Conservation (phyloP, 2,113 vertebrate species). For the Leptocoma aspasia region DNA sequence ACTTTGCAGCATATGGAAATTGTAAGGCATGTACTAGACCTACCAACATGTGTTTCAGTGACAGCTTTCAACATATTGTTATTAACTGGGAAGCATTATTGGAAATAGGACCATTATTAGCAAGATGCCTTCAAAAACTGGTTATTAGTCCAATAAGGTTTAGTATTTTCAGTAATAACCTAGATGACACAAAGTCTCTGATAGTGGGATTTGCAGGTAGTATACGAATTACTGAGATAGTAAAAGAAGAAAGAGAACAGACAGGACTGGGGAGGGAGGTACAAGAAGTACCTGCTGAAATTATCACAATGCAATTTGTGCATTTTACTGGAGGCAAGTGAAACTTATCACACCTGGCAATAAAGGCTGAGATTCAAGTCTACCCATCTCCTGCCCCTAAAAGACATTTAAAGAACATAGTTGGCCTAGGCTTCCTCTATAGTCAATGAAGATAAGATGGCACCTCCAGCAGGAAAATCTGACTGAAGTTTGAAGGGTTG, state of each 20-base stretch:
- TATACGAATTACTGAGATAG: not conserved
- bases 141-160: not conserved
- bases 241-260: not conserved
- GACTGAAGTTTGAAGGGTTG: not conserved
- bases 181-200: not conserved
- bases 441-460: not conserved
- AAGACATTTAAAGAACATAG: not conserved
- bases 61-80: not conserved
- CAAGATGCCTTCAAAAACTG: not conserved
- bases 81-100: not conserved
- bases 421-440: not conserved
- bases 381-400: not conserved
- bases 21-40: not conserved
- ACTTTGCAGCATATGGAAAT: not conserved
- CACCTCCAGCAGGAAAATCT: not conserved
- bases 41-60: not conserved
- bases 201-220: not conserved
- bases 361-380: not conserved
- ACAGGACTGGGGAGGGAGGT: not conserved
- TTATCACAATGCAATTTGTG: not conserved
- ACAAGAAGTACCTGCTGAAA: not conserved
- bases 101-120: not conserved
- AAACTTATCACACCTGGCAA: not conserved
- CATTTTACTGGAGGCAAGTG: not conserved
- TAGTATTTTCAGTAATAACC: not conserved